These are phyloP conservation scores for Stenodera caucasica DNA, from an alignment of 2,888 invertebrate genomes.

Conservation along the genomic window DNA sequence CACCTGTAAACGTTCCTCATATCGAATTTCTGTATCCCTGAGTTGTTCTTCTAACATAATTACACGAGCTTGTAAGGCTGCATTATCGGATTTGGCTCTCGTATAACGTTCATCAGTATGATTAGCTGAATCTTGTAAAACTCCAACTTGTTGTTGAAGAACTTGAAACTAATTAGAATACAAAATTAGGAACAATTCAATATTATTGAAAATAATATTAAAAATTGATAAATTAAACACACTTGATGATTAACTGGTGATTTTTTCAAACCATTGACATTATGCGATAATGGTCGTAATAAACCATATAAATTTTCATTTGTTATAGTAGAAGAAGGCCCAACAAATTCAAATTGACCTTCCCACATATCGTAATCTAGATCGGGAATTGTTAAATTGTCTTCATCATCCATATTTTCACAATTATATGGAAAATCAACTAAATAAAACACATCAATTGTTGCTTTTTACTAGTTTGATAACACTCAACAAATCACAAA, in stretches of 20 bases:
- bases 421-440: background rate
- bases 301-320: conserved; percentile 39
- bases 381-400: conserved; percentile 59
- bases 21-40: conserved; percentile 66
- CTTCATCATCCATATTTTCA: conserved; percentile 44
- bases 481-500: background rate
- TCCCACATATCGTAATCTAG: conserved; percentile 88
- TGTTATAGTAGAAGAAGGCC: conserved; percentile 52
- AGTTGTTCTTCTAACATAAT: conserved; percentile 91
- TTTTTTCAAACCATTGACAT: conserved; percentile 60
- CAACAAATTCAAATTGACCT: conserved; percentile 84
- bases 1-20: conserved; percentile 60
- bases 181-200: background rate
- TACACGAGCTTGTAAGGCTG: conserved; percentile 84
- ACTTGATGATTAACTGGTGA: conserved; percentile 64
- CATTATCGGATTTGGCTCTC: conserved; percentile 90
- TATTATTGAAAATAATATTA: background rate
- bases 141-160: conserved; percentile 89
- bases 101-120: conserved; percentile 87
- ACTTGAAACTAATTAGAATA: conserved; percentile 74
- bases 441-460: background rate
- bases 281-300: conserved; percentile 33
- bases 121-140: conserved; percentile 84
- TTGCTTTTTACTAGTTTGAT: background rate
- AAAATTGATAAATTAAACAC: conserved; percentile 40